Percentiles rank a stretch among this genome's conserved stretches.
Evolutionary conservation across 1,140 invertebrate species (phyloP).

Genomic region (Cydia amplana): DNA sequence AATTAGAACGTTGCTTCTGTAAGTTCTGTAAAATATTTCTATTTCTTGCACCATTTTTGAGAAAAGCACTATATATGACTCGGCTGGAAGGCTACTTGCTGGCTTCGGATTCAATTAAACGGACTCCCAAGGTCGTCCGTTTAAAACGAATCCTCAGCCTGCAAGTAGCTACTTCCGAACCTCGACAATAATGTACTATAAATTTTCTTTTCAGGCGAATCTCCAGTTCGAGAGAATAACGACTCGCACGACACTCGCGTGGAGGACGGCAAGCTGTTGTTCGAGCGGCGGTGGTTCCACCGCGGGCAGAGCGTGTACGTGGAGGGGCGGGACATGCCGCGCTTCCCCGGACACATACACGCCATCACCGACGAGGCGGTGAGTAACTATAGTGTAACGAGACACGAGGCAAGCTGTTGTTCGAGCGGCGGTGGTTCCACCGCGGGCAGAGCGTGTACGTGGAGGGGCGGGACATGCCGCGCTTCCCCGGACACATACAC

Average conservation of each 20-base stretch:
- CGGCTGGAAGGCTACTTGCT: no score
- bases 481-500: background rate
- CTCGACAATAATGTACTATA: no score
- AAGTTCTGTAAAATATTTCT: no score
- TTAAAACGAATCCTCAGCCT: no score
- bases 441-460: constrained; percentile 95
- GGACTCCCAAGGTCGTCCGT: no score
- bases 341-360: constrained; percentile 92
- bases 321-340: constrained; percentile 90
- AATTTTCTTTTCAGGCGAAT: constrained; percentile 55
- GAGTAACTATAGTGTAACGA: constrained; percentile 59
- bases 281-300: constrained; percentile 97
- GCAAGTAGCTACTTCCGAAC: no score
- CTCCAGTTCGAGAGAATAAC: constrained; percentile 72
- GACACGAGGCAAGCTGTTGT: constrained; percentile 88
- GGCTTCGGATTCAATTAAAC: no score
- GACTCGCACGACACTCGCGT: constrained; percentile 89
- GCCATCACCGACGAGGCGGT: constrained; percentile 94
- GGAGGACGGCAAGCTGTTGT: constrained; percentile 96
- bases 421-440: constrained; percentile 96
- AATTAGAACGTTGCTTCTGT: no score
- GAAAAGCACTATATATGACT: no score
- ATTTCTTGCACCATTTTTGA: no score
- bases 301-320: constrained; percentile 95
- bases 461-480: constrained; percentile 89